These are phyloP conservation scores for Trichonephila clavipes DNA, from an alignment of 1,140 invertebrate species.

Conservation along the genomic window DNA sequence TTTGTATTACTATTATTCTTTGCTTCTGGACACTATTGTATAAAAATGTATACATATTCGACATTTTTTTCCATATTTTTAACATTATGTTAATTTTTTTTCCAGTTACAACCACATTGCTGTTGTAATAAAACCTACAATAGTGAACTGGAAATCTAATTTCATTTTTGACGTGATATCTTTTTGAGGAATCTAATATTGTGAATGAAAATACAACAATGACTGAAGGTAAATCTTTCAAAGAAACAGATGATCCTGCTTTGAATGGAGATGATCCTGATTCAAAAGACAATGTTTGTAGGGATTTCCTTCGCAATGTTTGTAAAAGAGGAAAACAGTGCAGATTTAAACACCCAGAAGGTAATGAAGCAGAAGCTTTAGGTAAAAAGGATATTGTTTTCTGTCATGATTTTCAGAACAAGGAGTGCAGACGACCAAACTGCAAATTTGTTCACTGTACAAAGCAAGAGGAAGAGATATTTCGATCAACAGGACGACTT, in stretches of 20 bases:
- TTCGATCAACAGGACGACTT: constrained; percentile 86
- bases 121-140: neutral
- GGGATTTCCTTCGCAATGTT: constrained; percentile 85
- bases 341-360: constrained; percentile 86
- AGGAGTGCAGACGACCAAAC: constrained; percentile 85
- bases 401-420: constrained; percentile 92
- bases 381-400: constrained; percentile 83
- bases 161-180: neutral
- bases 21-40: no score
- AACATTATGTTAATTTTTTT: neutral
- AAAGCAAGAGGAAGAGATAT: constrained; percentile 88
- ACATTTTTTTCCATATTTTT: neutral
- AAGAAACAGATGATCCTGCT: constrained; percentile 26
- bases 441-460: constrained; percentile 90
- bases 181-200: neutral
- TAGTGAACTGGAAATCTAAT: neutral
- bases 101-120: neutral
- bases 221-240: constrained; percentile 47
- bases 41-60: neutral
- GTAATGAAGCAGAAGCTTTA: constrained; percentile 81
- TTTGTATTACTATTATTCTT: no score
- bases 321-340: constrained; percentile 90
- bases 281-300: constrained; percentile 80
- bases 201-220: neutral
- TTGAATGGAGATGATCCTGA: constrained; percentile 61